Base-by-base conservation (phyloP, 2,113 vertebrate species). In the Otolemur garnettii region DNA sequence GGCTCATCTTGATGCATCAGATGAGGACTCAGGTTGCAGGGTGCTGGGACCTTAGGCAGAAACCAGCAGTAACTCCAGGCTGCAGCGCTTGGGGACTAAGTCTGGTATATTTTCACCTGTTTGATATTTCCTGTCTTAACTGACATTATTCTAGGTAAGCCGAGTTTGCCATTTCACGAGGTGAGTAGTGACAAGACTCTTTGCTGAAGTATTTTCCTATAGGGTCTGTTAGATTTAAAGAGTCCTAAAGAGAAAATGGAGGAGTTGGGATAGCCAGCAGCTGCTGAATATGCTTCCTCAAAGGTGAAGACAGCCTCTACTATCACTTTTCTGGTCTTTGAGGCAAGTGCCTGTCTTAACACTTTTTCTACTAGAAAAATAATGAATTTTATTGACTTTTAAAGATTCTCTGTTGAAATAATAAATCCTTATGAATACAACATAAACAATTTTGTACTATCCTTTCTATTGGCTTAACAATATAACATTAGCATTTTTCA, bases 371-470 rank as follows among this genome's bases (percentile, higher is more conserved):
- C n/a, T 83, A 50, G 53, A 94, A 87, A 71, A 69, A 79, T 74
- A 82, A 94, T 82, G 11, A 68, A 78, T 90, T 94, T 90, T 74
- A 87, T 75, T 88, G 72, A 88, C 11, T 68, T 93, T 88, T 50
- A 89, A 85, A 59, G 57, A 72, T 45, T 69, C 14, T 71, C 42
- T 87, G 42, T 33, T 95, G 5, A 97, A 96, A 95, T 93, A 92
- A 88, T 64, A 93, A 90, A 71, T 57, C 28, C 83, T 87, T 90
- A 94, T 71, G 21, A 93, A 62, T 64, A 69, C 1, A 79, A 45
- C 55, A 86, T 53, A 91, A 74, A 93, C 13, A 75, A 13, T 83
- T 92, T 53, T 75, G 18, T 18, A 81, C 79, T 69, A 91, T 82
- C 22, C 15, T 87, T 86, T 95, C 50, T 75, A 84, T 92, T 80